Evolutionary conservation across 2,888 invertebrate species (phyloP).

Genomic region (Slavum lentiscoides): DNA sequence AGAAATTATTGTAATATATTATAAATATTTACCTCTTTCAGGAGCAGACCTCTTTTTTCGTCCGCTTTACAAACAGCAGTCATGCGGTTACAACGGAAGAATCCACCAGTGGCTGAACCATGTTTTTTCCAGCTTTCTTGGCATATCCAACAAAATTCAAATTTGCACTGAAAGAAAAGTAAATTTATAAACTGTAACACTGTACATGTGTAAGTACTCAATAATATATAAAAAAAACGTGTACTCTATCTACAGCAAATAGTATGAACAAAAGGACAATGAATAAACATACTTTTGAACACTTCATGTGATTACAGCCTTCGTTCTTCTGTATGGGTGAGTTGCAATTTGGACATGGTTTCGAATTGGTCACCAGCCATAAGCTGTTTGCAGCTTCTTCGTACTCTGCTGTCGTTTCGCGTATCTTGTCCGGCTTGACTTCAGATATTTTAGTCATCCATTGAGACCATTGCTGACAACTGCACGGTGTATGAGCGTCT

Average conservation of each 20-base stretch:
- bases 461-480: conserved; percentile 69
- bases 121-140: conserved; percentile 73
- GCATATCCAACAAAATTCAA: conserved; percentile 75
- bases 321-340: conserved; percentile 74
- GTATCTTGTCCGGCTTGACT: conserved; percentile 68
- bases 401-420: conserved; percentile 61
- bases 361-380: conserved; percentile 72
- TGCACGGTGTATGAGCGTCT: conserved; percentile 71
- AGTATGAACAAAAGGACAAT: neutral
- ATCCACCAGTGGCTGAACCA: conserved; percentile 71
- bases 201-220: too few species aligned
- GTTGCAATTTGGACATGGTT: conserved; percentile 72
- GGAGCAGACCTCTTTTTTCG: conserved; percentile 65
- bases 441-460: conserved; percentile 68
- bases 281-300: conserved; percentile 65
- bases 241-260: neutral
- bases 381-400: conserved; percentile 69
- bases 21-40: conserved; percentile 62
- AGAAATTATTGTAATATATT: neutral
- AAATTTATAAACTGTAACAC: neutral
- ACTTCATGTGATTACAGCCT: conserved; percentile 75
- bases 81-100: conserved; percentile 69
- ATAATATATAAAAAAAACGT: neutral
- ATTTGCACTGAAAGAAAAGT: conserved; percentile 65
- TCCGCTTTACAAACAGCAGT: conserved; percentile 69